Evolutionary conservation across 2,113 vertebrate species (phyloP).

Genomic region (Grantiella picta): DNA sequence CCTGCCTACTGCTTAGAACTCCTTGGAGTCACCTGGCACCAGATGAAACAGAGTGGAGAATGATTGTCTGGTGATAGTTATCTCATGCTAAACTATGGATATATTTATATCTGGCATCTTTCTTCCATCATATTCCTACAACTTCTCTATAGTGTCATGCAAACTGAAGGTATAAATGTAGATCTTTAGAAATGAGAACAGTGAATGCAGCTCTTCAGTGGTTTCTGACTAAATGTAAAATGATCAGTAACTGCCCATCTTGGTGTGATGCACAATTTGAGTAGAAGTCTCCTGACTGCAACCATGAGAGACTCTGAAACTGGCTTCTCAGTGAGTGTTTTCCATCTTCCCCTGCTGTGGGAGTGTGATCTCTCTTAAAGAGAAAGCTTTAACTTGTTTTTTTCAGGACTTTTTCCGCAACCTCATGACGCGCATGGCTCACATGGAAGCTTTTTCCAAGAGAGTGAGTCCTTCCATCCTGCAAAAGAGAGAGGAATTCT

Average conservation of each 20-base stretch:
- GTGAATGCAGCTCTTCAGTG: not conserved
- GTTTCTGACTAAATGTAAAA: not conserved
- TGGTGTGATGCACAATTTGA: not conserved
- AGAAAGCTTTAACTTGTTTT: not conserved
- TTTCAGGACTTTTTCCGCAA: constrained; percentile 81
- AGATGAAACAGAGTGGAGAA: not conserved
- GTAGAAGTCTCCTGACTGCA: not conserved
- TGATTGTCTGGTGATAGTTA: not conserved
- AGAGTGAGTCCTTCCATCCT: constrained; percentile 63
- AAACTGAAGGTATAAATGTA: not conserved
- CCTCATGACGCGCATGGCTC: constrained; percentile 65
- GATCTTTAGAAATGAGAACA: not conserved
- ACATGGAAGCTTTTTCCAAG: constrained; percentile 66
- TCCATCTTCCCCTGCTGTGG: not conserved
- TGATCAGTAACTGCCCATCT: not conserved
- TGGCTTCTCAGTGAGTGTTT: not conserved
- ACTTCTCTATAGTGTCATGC: not conserved
- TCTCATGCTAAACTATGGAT: not conserved
- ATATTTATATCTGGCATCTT: not conserved
- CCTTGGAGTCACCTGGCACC: not conserved
- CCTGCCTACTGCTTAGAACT: not conserved
- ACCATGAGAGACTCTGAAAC: not conserved
- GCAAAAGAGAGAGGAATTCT: constrained; percentile 60
- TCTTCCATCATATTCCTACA: not conserved
- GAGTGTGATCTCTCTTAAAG: not conserved